Conservation (phyloP, 23 tunicate species). For the Phallusia fumigata region DNA sequence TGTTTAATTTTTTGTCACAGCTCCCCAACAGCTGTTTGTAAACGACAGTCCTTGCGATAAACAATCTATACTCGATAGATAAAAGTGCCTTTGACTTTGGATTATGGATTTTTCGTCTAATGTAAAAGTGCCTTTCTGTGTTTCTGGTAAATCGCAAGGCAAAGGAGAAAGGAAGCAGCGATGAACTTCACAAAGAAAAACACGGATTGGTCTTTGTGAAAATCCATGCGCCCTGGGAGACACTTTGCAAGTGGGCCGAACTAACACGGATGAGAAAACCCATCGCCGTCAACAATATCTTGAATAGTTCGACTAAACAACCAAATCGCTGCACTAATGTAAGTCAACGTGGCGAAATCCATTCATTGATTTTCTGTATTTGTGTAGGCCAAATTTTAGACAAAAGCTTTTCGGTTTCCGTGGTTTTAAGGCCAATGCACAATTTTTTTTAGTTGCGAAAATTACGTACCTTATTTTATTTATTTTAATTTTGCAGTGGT, state of each 20-base stretch:
- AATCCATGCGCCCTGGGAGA: slow-evolving; percentile 56
- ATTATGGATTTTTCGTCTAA: too few species aligned
- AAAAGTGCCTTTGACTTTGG: too few species aligned
- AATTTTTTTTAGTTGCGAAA: too few species aligned
- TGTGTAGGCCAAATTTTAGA: neutral
- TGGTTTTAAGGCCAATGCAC: neutral
- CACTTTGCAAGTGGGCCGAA: slow-evolving; percentile 50
- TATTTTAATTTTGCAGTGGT: neutral
- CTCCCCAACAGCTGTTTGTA: too few species aligned
- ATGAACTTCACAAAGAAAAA: neutral
- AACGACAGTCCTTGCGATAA: too few species aligned
- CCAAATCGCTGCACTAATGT: neutral
- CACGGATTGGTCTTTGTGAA: slow-evolving; percentile 29
- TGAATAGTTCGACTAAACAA: neutral
- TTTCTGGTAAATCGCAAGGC: too few species aligned
- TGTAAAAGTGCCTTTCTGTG: too few species aligned
- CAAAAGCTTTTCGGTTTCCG: neutral
- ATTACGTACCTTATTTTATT: too few species aligned
- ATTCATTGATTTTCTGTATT: neutral
- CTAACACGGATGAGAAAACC: slow-evolving; percentile 52
- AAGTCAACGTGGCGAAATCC: neutral
- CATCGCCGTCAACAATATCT: slow-evolving; percentile 36
- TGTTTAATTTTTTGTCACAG: too few species aligned
- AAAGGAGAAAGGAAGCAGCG: too few species aligned
- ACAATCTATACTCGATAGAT: too few species aligned